These are phyloP conservation scores for Tortricodes alternella DNA, from an alignment of 2,888 invertebrate genomes.

Conservation along the genomic window DNA sequence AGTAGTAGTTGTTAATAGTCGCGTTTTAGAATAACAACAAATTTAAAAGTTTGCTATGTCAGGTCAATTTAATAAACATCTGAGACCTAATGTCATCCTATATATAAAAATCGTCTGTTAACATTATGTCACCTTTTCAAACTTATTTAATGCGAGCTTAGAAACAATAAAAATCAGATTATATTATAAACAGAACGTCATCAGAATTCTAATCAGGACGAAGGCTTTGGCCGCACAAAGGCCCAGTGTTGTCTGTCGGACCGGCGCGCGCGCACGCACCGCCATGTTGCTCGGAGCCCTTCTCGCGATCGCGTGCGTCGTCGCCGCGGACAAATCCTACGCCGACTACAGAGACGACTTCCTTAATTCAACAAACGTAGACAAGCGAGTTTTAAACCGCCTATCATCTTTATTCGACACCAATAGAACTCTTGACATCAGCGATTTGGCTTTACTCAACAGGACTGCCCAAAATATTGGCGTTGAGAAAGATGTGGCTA, in stretches of 20 bases:
- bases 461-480: slow-evolving; percentile 55
- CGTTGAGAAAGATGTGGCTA: slow-evolving; percentile 55
- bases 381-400: slow-evolving; percentile 52
- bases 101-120: background rate
- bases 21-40: too few species aligned
- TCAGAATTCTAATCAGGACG: slow-evolving; percentile 18
- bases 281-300: slow-evolving; percentile 56
- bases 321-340: slow-evolving; percentile 41
- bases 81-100: too few species aligned
- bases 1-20: too few species aligned
- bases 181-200: background rate
- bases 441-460: slow-evolving; percentile 53
- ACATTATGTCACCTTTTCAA: background rate
- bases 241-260: slow-evolving; percentile 54
- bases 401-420: slow-evolving; percentile 50
- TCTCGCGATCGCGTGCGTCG: slow-evolving; percentile 61
- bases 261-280: slow-evolving; percentile 70
- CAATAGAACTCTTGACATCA: slow-evolving; percentile 52
- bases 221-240: slow-evolving; percentile 15
- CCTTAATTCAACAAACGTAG: slow-evolving; percentile 52
- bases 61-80: too few species aligned
- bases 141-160: background rate
- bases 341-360: slow-evolving; percentile 13
- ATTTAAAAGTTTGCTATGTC: too few species aligned
- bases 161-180: slow-evolving; percentile 6